These are phyloP conservation scores for Istiophorus platypterus DNA, from an alignment of 2,113 vertebrate species.

Conservation along the genomic window DNA sequence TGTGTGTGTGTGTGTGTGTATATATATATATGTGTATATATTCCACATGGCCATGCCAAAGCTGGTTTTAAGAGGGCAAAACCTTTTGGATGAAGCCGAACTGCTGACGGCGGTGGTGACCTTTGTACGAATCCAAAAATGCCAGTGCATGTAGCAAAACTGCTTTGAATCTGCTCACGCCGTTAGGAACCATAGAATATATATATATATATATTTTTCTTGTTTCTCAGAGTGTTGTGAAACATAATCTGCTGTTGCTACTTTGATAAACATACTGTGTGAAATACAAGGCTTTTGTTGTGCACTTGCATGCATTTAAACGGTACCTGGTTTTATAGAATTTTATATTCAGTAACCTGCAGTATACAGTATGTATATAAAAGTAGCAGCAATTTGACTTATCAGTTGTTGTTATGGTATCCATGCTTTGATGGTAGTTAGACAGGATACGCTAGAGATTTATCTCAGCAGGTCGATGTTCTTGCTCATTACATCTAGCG, in stretches of 20 bases:
- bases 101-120: conserved; percentile 37
- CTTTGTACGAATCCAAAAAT: conserved; percentile 72
- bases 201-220: too few species aligned
- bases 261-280: conserved; percentile 77
- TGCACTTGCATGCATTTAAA: conserved; percentile 72
- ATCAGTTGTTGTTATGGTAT: conserved; percentile 42
- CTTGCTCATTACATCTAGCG: conserved; percentile 19
- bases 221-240: conserved; percentile 38
- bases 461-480: conserved; percentile 39
- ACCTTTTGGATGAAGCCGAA: conserved; percentile 37
- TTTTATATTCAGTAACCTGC: conserved; percentile 64
- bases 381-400: conserved; percentile 67
- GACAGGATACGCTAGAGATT: conserved; percentile 7
- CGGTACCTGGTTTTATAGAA: conserved; percentile 64
- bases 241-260: conserved; percentile 68
- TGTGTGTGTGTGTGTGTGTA: too few species aligned
- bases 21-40: too few species aligned
- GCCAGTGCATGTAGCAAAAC: conserved; percentile 81
- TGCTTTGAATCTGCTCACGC: conserved; percentile 58
- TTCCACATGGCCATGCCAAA: conserved; percentile 59
- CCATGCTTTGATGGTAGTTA: conserved; percentile 56
- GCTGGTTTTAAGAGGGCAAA: conserved; percentile 52
- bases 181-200: conserved; percentile 36
- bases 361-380: conserved; percentile 70
- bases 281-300: conserved; percentile 61